phyloP scores from a whole-genome alignment of 1,140 invertebrate species.

The Portunus trituberculatus region DNA sequence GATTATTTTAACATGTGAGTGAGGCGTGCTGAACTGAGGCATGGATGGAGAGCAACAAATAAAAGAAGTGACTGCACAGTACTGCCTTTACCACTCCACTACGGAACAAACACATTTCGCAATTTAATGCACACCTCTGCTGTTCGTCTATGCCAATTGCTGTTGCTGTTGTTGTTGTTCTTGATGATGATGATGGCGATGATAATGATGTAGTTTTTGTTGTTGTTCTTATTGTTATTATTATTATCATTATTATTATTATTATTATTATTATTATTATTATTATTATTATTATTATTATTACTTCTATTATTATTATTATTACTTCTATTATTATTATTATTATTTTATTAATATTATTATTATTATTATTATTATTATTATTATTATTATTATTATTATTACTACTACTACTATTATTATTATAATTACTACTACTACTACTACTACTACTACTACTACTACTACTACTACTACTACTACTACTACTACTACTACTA shows the following conservation, averaged over 20 bases:
- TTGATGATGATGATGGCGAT: neutral
- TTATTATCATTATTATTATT: neutral
- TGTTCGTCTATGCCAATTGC: no score
- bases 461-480: constrained; percentile 37
- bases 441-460: constrained; percentile 40
- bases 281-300: neutral
- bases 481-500: constrained; percentile 6
- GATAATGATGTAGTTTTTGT: neutral
- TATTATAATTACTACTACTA: neutral
- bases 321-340: neutral
- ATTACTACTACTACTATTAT: neutral
- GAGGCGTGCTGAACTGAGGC: neutral
- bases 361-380: neutral
- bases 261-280: neutral
- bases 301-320: neutral
- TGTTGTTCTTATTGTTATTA: neutral
- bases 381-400: neutral
- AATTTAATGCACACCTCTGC: no score
- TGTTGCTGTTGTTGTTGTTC: no score
- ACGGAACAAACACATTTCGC: no score
- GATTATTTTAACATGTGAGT: neutral
- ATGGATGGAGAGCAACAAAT: neutral
- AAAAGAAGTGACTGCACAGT: neutral
- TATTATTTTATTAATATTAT: neutral
- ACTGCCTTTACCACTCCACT: no score